These are phyloP conservation scores for Cathartes aura DNA, from an alignment of 2,113 vertebrate genomes.

Conservation along the genomic window DNA sequence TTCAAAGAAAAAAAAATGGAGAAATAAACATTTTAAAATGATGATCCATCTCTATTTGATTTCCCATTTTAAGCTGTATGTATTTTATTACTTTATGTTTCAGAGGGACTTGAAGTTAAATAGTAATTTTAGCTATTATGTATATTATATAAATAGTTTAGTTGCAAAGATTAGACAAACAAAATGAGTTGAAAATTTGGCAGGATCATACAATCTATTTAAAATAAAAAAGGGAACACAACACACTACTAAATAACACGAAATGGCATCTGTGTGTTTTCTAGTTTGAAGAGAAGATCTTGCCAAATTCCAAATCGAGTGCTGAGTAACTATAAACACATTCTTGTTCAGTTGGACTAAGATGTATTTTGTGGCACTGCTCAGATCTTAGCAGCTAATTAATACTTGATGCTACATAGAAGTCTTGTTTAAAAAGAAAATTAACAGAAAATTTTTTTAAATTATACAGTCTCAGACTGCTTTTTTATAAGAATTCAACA, in stretches of 20 bases:
- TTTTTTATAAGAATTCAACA: neutral
- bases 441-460: neutral
- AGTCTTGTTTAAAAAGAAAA: neutral
- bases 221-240: slow-evolving; percentile 28
- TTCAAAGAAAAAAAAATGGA: neutral
- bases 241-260: neutral
- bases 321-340: slow-evolving; percentile 18
- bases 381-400: neutral
- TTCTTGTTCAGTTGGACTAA: neutral
- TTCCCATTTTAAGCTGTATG: neutral
- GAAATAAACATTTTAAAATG: neutral
- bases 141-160: slow-evolving; percentile 9
- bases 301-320: neutral
- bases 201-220: slow-evolving; percentile 8
- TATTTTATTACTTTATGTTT: slow-evolving; percentile 1
- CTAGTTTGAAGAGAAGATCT: neutral
- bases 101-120: neutral
- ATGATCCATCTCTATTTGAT: neutral
- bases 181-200: slow-evolving; percentile 11
- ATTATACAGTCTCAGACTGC: neutral
- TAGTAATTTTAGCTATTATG: slow-evolving; percentile 6
- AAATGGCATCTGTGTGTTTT: slow-evolving; percentile 38
- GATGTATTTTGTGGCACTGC: neutral
- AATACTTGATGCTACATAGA: neutral
- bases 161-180: slow-evolving; percentile 15